Evolutionary conservation across 2,888 invertebrate species (phyloP).

Genomic region (Leptinotarsa juncta): DNA sequence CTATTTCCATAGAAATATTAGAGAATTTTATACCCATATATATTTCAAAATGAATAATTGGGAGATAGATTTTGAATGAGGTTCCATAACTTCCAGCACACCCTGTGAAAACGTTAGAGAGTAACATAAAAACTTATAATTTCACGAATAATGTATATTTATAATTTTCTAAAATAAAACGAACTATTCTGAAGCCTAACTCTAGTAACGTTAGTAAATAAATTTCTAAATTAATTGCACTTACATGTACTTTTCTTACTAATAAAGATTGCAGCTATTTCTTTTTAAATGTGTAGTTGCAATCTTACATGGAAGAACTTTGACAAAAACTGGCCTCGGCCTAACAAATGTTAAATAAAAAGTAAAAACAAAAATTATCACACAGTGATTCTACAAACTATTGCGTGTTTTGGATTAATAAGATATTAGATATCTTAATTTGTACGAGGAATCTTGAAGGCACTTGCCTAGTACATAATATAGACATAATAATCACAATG

Average conservation of each 20-base stretch:
- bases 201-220: slow-evolving; percentile 62
- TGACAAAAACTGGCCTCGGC: slow-evolving; percentile 65
- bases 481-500: slow-evolving; percentile 19
- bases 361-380: slow-evolving; percentile 57
- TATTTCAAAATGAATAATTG: too few relatives aligned
- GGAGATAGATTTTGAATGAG: not conserved
- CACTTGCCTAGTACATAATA: slow-evolving; percentile 42
- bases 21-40: too few relatives aligned
- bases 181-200: slow-evolving; percentile 51
- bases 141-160: slow-evolving; percentile 49
- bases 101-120: slow-evolving; percentile 27
- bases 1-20: too few relatives aligned
- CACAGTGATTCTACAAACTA: slow-evolving; percentile 58
- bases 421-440: slow-evolving; percentile 51
- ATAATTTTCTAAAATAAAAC: slow-evolving; percentile 56
- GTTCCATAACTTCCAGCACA: not conserved
- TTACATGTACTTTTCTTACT: slow-evolving; percentile 57
- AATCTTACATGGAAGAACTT: slow-evolving; percentile 64
- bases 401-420: slow-evolving; percentile 49
- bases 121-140: slow-evolving; percentile 31
- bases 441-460: slow-evolving; percentile 43
- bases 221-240: slow-evolving; percentile 66
- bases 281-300: slow-evolving; percentile 43
- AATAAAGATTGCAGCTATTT: slow-evolving; percentile 51
- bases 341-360: slow-evolving; percentile 63